Conservation (phyloP, 2,113 vertebrate genomes). For the Sula dactylatra region DNA sequence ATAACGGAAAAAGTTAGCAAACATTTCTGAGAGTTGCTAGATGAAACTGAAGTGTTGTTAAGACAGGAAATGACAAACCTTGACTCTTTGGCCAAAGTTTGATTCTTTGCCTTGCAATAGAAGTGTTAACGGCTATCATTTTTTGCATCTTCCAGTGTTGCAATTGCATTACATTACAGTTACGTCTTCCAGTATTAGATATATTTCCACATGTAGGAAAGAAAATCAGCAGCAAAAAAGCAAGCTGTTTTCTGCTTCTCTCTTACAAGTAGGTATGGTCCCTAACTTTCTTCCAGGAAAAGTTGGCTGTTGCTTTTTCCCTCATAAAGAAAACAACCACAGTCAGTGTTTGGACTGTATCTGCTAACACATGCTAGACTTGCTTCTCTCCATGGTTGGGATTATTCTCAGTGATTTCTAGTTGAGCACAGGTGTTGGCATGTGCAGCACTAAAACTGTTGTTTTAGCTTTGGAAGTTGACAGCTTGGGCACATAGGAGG, state of each 20-base stretch:
- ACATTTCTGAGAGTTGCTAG: background rate
- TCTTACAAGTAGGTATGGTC: background rate
- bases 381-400: background rate
- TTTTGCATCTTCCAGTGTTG: background rate
- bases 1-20: background rate
- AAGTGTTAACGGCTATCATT: background rate
- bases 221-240: background rate
- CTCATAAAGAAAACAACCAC: background rate
- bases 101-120: background rate
- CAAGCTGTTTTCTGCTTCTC: background rate
- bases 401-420: background rate
- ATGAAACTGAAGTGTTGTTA: slow-evolving; percentile 2
- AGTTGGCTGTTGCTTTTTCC: background rate
- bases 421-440: background rate
- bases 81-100: background rate
- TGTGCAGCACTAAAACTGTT: background rate
- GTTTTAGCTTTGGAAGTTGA: background rate
- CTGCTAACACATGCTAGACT: background rate
- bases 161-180: background rate
- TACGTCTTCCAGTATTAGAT: background rate
- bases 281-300: background rate
- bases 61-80: slow-evolving; percentile 4
- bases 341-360: background rate
- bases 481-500: background rate
- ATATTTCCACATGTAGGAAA: background rate